Base-by-base conservation (phyloP, 2,888 invertebrate genomes). In the Macrophya alboannulata region DNA sequence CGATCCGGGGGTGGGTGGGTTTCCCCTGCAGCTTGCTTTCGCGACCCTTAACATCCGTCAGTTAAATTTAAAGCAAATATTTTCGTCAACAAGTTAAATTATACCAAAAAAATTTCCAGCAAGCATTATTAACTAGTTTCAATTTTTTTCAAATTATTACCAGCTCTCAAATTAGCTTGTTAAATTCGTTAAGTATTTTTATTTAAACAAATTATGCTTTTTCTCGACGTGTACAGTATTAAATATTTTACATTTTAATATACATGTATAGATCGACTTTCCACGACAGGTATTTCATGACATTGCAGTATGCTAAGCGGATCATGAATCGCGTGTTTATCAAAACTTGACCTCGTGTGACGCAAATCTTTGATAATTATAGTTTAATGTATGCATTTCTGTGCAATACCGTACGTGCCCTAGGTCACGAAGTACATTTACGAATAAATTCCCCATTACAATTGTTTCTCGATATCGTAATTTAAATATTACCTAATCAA, bases 281-380 rank as follows among this genome's bases (percentile, higher is more conserved):
- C 8, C 68, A 4, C 4, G 37, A 37, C 72, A 74, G 9, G 9
- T 72, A 72, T 43, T 25, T 15, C 8, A 62, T 62, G 79, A 15
- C 59, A 40, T 77, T 37, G 55, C 77, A 1, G 45, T 51, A 31
- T 55, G 77, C n/a, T 17, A 43, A 59, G 21, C 40, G 37, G 25
- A 71, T 31, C 31, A 31, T 5, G 68, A 68, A 83, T 83, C 83
- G 83, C 83, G 83, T 83, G 83, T 68, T 37, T 45, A 8, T 45
- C 8, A 48, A 68, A 68, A 83, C 9, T 48, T 31, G 83, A 83
- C 83, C 83, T 83, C 83, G 83, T 71, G 48, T 31, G 65, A 43
- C 43, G 71, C 51, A 68, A 31, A 48, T 25, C 43, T 83, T 48
- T n/a, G 48, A 37, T 83, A 68, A 83, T 83, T 51, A 71, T 8